Evolutionary conservation across 2,888 invertebrate species (phyloP).

Genomic region (Cephonodes hylas): DNA sequence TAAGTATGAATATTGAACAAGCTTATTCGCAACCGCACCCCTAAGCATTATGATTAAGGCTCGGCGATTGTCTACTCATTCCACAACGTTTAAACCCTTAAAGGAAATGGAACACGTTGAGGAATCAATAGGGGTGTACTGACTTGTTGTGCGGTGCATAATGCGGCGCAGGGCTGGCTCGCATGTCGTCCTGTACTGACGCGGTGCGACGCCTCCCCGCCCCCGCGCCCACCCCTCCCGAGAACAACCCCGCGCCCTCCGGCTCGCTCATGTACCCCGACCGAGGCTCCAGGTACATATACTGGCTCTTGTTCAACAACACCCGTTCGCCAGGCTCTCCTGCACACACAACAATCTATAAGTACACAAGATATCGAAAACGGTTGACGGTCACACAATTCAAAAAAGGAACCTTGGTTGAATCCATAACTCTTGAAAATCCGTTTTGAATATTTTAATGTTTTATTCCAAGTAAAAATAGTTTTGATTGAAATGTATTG

Average conservation of each 20-base stretch:
- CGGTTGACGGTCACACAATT: background rate
- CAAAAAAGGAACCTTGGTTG: no score
- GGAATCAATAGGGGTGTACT: no score
- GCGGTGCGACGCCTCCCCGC: slow-evolving; percentile 65
- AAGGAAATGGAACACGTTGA: no score
- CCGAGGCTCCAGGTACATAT: slow-evolving; percentile 77
- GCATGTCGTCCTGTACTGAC: slow-evolving; percentile 70
- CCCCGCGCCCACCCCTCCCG: slow-evolving; percentile 66
- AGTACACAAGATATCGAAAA: background rate
- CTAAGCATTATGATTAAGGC: no score
- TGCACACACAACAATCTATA: background rate
- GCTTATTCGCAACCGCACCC: no score
- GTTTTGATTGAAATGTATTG: no score
- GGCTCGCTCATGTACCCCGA: slow-evolving; percentile 78
- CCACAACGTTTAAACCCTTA: no score
- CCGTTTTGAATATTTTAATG: no score
- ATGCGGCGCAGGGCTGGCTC: slow-evolving; percentile 51
- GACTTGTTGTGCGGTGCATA: slow-evolving; percentile 43
- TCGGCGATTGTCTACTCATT: no score
- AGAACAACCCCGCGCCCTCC: slow-evolving; percentile 65
- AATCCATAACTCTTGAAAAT: no score
- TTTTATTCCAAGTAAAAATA: no score
- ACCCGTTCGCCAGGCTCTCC: slow-evolving; percentile 60
- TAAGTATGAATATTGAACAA: no score
- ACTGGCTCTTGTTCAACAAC: slow-evolving; percentile 68